Conservation (phyloP, 2,113 vertebrate species). For the Canis aureus region DNA sequence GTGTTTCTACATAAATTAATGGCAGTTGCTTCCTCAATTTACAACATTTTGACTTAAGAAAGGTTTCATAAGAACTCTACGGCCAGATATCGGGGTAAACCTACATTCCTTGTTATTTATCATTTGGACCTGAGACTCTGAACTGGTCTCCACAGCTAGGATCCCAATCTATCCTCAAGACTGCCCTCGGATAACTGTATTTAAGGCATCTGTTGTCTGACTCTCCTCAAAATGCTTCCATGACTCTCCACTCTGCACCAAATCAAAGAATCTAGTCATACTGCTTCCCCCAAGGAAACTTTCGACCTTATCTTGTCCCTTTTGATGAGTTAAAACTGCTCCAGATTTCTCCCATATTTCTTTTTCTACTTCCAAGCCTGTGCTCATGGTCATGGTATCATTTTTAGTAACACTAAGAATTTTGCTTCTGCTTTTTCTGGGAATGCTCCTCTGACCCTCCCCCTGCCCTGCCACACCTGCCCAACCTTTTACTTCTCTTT, state of each 20-base stretch:
- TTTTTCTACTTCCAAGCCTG: neutral
- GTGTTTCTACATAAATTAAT: neutral
- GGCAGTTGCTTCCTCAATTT: neutral
- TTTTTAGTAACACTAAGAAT: too few relatives aligned
- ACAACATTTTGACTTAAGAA: neutral
- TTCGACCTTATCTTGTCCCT: neutral
- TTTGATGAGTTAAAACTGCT: neutral
- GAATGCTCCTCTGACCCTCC: rapidly evolving
- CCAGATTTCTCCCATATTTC: neutral
- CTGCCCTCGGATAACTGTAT: neutral
- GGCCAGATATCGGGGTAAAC: neutral
- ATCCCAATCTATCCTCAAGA: neutral
- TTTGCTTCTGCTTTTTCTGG: neutral
- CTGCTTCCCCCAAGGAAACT: neutral
- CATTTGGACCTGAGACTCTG: neutral
- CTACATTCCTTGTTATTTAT: neutral
- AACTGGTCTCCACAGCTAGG: neutral
- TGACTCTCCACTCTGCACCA: neutral
- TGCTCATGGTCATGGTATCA: neutral
- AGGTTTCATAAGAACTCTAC: neutral
- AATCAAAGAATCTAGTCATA: neutral
- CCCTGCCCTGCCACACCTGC: neutral
- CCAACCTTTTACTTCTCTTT: neutral
- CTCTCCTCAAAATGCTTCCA: neutral
- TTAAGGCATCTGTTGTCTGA: neutral